phyloP scores from a whole-genome alignment of 2,888 invertebrate species.

The Caenorhabditis uteleia region DNA sequence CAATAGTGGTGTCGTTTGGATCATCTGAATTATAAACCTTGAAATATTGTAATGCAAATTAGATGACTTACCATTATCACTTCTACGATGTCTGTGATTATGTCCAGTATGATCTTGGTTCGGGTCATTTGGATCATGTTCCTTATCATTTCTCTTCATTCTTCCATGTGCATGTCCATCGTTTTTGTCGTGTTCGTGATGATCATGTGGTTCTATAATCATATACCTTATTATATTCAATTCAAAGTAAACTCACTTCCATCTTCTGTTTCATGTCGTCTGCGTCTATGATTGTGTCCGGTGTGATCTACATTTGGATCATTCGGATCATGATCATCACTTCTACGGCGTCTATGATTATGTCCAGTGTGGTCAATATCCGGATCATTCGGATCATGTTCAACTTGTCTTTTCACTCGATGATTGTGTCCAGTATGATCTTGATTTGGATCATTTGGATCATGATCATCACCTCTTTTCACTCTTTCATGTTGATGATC shows the following conservation, averaged over 20 bases:
- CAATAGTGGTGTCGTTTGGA: slow-evolving; percentile 38
- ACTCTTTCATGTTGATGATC: slow-evolving; percentile 9
- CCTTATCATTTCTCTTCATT: slow-evolving; percentile 17
- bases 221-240: too few relatives aligned
- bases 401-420: slow-evolving; percentile 10
- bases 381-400: slow-evolving; percentile 45
- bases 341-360: too few relatives aligned
- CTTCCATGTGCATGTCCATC: slow-evolving; percentile 42
- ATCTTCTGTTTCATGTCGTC: too few relatives aligned
- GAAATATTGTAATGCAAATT: too few relatives aligned
- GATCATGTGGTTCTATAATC: too few relatives aligned
- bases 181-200: slow-evolving; percentile 26
- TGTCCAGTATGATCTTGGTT: slow-evolving; percentile 20
- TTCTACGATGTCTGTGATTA: slow-evolving; percentile 6
- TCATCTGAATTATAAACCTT: too few relatives aligned
- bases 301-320: too few relatives aligned
- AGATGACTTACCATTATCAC: background rate
- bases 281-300: too few relatives aligned
- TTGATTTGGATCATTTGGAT: too few relatives aligned
- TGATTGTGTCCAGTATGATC: slow-evolving; percentile 21
- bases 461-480: slow-evolving; percentile 8
- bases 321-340: too few relatives aligned
- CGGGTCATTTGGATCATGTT: slow-evolving; percentile 18
- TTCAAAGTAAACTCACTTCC: too few relatives aligned
- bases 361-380: slow-evolving; percentile 41